These are phyloP conservation scores for Pseudomyrmex dendroicus DNA, from an alignment of 1,140 invertebrate species.

Conservation along the genomic window DNA sequence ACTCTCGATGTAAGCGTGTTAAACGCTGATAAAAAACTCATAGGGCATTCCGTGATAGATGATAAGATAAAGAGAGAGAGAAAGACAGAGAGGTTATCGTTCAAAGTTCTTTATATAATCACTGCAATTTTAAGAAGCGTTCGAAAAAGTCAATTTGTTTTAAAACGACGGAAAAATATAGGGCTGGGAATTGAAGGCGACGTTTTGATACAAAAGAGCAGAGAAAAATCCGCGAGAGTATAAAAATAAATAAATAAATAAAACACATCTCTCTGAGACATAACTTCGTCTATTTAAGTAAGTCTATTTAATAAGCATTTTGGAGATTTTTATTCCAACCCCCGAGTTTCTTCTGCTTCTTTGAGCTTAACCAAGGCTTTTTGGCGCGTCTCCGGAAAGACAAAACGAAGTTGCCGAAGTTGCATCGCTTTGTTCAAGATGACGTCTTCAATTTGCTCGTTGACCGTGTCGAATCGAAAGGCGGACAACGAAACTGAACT, in stretches of 20 bases:
- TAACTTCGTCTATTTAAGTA: slow-evolving; percentile 13
- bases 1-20: slow-evolving; percentile 14
- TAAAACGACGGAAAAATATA: background rate
- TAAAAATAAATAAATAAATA: background rate
- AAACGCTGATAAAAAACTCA: slow-evolving; percentile 66
- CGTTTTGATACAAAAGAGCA: background rate
- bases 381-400: background rate
- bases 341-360: background rate
- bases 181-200: background rate
- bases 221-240: background rate
- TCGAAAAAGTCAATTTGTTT: background rate
- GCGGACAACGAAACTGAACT: background rate
- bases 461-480: background rate
- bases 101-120: slow-evolving; percentile 18
- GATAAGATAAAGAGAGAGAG: background rate
- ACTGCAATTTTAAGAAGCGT: slow-evolving; percentile 9
- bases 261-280: background rate
- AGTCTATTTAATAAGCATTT: slow-evolving; percentile 14
- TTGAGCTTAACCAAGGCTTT: background rate
- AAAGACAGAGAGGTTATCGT: background rate
- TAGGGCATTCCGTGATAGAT: slow-evolving; percentile 68
- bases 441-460: background rate
- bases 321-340: background rate
- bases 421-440: slow-evolving; percentile 2
- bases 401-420: background rate